Evolutionary conservation across 2,113 vertebrate genomes (phyloP).

Genomic region (Pithys albifrons): DNA sequence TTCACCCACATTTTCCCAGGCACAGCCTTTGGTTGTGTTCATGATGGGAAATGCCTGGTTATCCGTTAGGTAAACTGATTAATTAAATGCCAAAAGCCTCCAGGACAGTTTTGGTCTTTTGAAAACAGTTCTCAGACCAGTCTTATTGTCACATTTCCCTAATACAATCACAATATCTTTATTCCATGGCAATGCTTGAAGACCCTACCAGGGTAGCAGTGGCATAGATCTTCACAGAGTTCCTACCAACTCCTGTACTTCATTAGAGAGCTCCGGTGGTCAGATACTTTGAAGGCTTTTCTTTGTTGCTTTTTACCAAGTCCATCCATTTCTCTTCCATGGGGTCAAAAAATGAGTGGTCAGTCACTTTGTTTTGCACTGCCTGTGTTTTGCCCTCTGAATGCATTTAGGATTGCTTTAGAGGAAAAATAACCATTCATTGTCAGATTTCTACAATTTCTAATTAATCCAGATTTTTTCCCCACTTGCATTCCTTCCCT

Average conservation of each 20-base stretch:
- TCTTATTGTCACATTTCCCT: not conserved
- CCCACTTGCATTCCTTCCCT: not conserved
- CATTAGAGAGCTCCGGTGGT: not conserved
- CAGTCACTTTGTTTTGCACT: not conserved
- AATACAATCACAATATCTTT: not conserved
- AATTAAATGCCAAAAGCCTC: not conserved
- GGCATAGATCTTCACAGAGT: not conserved
- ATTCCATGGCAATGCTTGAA: not conserved
- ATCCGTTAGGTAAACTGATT: constrained; percentile 4
- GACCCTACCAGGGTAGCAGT: not conserved
- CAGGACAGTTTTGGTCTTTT: not conserved
- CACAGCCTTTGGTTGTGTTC: not conserved
- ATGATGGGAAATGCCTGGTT: constrained; percentile 30
- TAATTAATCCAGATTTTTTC: not conserved
- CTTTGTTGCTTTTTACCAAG: not conserved
- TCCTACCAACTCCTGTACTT: not conserved
- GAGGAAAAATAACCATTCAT: not conserved
- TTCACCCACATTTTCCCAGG: constrained; percentile 15
- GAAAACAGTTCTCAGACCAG: not conserved
- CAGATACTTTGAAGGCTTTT: not conserved
- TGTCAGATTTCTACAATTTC: not conserved
- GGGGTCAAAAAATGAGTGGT: not conserved
- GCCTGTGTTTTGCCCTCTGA: not conserved
- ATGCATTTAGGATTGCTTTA: not conserved
- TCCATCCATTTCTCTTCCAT: not conserved